A percentile compares a stretch with the other conserved stretches of the same genome.
Evolutionary conservation across 1,140 invertebrate genomes (phyloP).

Genomic region (Micrasema longulum): DNA sequence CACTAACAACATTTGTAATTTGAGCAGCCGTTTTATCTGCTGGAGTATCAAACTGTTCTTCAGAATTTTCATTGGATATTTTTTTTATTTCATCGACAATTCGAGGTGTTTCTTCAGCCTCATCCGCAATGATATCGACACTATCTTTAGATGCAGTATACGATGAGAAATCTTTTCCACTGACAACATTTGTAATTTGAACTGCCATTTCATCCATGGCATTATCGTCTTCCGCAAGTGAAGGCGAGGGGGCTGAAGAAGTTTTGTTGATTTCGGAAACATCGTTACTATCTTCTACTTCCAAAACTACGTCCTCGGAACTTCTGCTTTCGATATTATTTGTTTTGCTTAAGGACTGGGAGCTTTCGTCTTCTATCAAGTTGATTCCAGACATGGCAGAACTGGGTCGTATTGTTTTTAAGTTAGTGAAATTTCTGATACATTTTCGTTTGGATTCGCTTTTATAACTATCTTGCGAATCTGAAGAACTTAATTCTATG

Average conservation of each 20-base stretch:
- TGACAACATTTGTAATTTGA: too few relatives aligned
- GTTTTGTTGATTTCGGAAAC: not conserved
- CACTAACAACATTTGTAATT: too few relatives aligned
- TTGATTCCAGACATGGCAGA: conserved; percentile 41
- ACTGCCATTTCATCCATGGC: not conserved
- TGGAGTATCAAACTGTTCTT: too few relatives aligned
- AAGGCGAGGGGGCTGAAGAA: not conserved
- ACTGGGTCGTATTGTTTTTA: conserved; percentile 12
- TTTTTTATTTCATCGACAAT: too few relatives aligned
- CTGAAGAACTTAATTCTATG: conserved; percentile 38
- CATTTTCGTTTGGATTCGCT: conserved; percentile 8
- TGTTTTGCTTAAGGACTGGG: not conserved
- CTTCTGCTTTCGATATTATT: not conserved
- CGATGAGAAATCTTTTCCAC: too few relatives aligned
- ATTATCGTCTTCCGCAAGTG: conserved; percentile 13
- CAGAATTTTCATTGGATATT: too few relatives aligned
- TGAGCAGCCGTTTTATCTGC: too few relatives aligned
- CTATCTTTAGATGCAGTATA: too few relatives aligned
- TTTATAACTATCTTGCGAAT: conserved; percentile 34
- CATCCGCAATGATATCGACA: too few relatives aligned
- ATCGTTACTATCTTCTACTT: conserved; percentile 38
- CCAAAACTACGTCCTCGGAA: conserved; percentile 11
- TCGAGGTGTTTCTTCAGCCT: too few relatives aligned
- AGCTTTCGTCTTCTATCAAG: conserved; percentile 32
- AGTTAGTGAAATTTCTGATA: conserved; percentile 7